Evolutionary conservation across 2,113 vertebrate genomes (phyloP).

Genomic region (Callorhinus ursinus): DNA sequence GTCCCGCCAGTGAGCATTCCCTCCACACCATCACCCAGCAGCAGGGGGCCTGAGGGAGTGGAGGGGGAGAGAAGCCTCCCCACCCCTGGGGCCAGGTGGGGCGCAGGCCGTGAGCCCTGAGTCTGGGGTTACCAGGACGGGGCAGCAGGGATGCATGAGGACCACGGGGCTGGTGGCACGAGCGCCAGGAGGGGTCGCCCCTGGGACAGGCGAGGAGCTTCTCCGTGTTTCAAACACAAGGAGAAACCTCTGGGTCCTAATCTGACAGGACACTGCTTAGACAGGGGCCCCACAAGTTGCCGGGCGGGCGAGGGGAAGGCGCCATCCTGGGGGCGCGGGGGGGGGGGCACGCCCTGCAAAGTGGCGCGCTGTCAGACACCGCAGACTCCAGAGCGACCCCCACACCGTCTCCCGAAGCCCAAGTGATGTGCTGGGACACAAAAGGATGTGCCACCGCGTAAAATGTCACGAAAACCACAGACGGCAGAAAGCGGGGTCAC

Average conservation of each 20-base stretch:
- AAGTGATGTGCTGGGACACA: background rate
- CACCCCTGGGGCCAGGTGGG: background rate
- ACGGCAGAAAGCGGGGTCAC: background rate
- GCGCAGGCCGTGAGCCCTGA: too few relatives aligned
- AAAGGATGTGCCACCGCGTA: accelerated
- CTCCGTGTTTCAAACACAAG: too few relatives aligned
- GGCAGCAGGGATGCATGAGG: background rate
- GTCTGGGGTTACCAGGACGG: background rate
- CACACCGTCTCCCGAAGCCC: background rate
- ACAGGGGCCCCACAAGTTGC: background rate
- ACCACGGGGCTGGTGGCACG: background rate
- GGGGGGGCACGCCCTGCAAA: background rate
- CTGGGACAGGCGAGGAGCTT: too few relatives aligned
- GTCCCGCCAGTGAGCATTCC: background rate
- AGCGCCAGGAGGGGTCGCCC: too few relatives aligned
- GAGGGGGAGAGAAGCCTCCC: too few relatives aligned
- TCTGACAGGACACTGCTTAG: too few relatives aligned
- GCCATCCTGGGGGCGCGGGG: background rate
- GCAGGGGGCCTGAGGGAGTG: too few relatives aligned
- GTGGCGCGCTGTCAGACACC: background rate
- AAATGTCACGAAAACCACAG: background rate
- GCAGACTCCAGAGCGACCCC: background rate
- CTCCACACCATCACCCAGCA: background rate
- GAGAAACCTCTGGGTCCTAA: too few relatives aligned
- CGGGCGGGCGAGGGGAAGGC: background rate